A percentile compares a stretch with the other conserved stretches of the same genome.
These are phyloP conservation scores for Thunnus maccoyii DNA, from an alignment of 2,113 vertebrate genomes.

Conservation along the genomic window DNA sequence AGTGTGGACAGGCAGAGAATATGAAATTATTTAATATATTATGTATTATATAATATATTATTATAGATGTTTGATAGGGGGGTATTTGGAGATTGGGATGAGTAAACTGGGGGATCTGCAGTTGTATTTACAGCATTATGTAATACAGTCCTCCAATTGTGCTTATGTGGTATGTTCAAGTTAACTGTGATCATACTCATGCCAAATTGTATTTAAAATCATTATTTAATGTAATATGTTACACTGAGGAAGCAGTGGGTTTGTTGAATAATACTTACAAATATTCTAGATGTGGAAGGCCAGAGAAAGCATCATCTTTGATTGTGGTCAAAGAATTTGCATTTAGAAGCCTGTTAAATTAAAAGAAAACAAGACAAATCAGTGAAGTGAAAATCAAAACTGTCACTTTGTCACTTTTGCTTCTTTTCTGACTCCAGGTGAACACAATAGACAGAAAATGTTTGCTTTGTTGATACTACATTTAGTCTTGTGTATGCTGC, in stretches of 20 bases:
- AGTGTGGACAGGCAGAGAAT: not conserved
- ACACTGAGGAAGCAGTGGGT: not conserved
- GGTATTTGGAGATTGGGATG: not conserved
- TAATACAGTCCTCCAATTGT: not conserved
- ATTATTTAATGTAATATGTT: not conserved
- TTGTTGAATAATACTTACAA: conserved; percentile 88
- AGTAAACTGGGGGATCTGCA: not conserved
- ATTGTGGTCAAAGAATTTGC: conserved; percentile 94
- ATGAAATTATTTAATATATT: not conserved
- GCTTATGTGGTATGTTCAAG: not conserved
- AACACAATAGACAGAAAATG: not conserved
- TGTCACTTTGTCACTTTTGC: not conserved
- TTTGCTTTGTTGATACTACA: not conserved
- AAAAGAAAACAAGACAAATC: not conserved
- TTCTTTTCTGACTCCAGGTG: not conserved
- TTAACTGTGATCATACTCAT: too few species aligned
- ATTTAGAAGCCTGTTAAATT: conserved; percentile 91
- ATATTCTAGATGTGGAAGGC: conserved; percentile 96
- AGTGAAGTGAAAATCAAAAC: not conserved
- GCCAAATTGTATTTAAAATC: not conserved
- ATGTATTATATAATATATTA: too few species aligned
- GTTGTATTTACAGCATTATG: not conserved
- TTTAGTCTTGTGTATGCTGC: not conserved
- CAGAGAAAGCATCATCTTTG: conserved; percentile 95
- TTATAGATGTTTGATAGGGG: too few species aligned